phyloP scores from a whole-genome alignment of 2,888 invertebrate genomes.

The Metacarcinus magister region DNA sequence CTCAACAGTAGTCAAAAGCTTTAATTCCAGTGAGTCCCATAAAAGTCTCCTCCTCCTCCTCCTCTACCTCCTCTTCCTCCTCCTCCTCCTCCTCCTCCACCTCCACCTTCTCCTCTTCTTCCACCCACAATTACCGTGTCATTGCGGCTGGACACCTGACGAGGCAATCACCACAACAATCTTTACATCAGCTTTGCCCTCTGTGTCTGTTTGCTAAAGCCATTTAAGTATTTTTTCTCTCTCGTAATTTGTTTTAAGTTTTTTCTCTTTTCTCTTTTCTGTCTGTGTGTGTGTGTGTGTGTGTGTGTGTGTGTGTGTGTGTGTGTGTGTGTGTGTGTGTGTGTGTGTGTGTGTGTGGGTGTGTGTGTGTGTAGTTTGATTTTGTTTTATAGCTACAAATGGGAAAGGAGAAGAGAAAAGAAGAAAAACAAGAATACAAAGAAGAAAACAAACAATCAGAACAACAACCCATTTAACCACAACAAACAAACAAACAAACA shows the following conservation, averaged over 20 bases:
- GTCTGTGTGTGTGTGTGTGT: not conserved
- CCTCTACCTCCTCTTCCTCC: too few species aligned
- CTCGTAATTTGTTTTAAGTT: not conserved
- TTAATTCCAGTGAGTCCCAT: not conserved
- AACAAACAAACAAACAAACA: too few species aligned
- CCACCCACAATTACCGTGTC: not conserved
- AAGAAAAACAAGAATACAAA: too few species aligned
- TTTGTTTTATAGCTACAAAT: not conserved
- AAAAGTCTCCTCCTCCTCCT: not conserved
- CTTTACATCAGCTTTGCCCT: too few species aligned
- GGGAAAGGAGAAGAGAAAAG: too few species aligned
- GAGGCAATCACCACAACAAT: not conserved
- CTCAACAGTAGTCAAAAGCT: not conserved
- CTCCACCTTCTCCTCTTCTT: too few species aligned
- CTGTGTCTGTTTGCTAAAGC: not conserved
- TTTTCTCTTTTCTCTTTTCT: not conserved
- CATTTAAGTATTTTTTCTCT: not conserved
- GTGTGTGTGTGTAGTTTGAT: conserved; percentile 26
- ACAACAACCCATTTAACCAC: too few species aligned
- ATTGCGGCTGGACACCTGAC: not conserved
- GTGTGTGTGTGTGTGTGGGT: conserved; percentile 53
- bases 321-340: conserved; percentile 13
- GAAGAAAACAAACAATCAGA: too few species aligned
- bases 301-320: conserved; percentile 7
- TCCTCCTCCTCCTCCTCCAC: too few species aligned